Conservation (phyloP, 2,113 vertebrate genomes). For the Ailuropoda melanoleuca region DNA sequence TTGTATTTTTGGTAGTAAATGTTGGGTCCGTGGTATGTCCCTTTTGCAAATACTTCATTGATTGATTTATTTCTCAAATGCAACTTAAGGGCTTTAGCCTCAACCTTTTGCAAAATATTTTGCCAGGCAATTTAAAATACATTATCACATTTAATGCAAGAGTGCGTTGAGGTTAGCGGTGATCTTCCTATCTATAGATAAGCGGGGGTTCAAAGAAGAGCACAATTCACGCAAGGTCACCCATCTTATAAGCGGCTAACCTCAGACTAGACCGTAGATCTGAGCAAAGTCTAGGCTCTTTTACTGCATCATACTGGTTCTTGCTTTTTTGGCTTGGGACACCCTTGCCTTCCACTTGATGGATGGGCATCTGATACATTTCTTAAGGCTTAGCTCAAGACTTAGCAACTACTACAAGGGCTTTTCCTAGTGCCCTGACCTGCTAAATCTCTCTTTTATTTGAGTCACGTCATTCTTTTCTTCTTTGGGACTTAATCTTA, state of each 20-base stretch:
- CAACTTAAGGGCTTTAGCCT: neutral
- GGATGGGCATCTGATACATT: neutral
- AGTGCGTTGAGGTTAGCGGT: neutral
- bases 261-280: neutral
- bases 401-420: neutral
- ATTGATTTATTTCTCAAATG: neutral
- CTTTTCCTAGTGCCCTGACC: neutral
- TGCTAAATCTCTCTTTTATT: neutral
- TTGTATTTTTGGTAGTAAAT: neutral
- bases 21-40: neutral
- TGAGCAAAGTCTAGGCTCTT: slow-evolving; percentile 18
- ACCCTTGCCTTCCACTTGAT: neutral
- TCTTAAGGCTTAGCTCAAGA: neutral
- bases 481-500: slow-evolving; percentile 10
- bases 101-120: neutral
- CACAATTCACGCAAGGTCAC: neutral
- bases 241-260: neutral
- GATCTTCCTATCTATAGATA: neutral
- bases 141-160: neutral
- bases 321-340: slow-evolving; percentile 23
- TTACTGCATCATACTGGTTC: slow-evolving; percentile 38
- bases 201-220: neutral
- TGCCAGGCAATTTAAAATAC: neutral
- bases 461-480: neutral
- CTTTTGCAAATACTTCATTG: neutral